A percentile compares a stretch with the other conserved stretches of the same genome.
phyloP scores from a whole-genome alignment of 2,888 invertebrate species.

The Ferrisia virgata region DNA sequence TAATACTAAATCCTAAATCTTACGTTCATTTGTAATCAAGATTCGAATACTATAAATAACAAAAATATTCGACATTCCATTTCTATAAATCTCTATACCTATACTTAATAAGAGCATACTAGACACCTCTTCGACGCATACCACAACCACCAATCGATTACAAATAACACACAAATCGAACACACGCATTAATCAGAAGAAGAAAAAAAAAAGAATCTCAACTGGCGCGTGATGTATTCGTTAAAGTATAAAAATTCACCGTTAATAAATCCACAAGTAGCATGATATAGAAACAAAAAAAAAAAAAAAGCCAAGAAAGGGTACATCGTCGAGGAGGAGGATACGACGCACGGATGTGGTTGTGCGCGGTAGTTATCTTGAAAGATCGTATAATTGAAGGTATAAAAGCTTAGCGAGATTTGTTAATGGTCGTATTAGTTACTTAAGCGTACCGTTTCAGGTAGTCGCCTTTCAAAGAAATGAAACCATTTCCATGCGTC shows the following conservation, averaged over 20 bases:
- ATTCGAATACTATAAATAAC: background rate
- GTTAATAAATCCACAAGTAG: background rate
- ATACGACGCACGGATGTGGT: background rate
- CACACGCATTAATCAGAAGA: background rate
- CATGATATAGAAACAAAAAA: background rate
- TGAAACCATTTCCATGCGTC: background rate
- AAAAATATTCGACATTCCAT: background rate
- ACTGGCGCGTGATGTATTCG: background rate
- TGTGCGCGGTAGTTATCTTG: background rate
- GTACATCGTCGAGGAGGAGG: background rate
- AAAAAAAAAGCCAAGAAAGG: too few species aligned
- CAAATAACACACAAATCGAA: background rate
- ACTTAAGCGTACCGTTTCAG: conserved; percentile 13
- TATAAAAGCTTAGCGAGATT: conserved; percentile 10
- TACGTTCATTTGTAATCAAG: background rate
- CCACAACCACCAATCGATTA: background rate
- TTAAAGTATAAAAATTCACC: background rate
- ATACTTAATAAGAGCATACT: background rate
- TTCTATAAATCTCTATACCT: background rate
- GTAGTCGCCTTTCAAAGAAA: conserved; percentile 12
- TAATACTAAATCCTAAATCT: background rate
- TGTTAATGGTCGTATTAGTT: conserved; percentile 17
- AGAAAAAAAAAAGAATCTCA: background rate
- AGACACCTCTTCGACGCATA: background rate
- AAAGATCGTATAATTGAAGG: conserved; percentile 14